Evolutionary conservation across 2,888 invertebrate species (phyloP), one percentile per base, ranked within the genome.

Genomic region (Drosophila pseudotalamancana): DNA sequence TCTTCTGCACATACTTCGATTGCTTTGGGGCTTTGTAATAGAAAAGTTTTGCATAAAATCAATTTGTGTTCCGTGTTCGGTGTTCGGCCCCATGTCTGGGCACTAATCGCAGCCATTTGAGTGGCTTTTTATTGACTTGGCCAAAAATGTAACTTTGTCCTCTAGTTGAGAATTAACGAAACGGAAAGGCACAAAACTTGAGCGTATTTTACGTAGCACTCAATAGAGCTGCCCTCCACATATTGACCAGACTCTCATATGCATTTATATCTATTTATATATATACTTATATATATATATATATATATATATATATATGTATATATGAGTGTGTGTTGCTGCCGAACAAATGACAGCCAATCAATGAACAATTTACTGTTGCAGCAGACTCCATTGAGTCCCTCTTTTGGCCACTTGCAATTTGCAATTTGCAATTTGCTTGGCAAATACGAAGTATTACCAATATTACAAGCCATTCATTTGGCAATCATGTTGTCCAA

Each of bases 31-130:
- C 14, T n/a, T 14, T n/a, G 9, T 79, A 70, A 66, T 67, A 65
- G 73, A 79, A 68, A 86, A 81, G 71, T 80, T 80, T 80, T 69
- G 81, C 77, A 84, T 77, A 81, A 77, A 81, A 81, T 81, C 81
- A 81, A 86, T 81, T 81, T 77, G 54, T 42, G 50, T 46, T 55
- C 59, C 70, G n/a, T n/a, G n/a, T n/a, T n/a, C n/a, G n/a, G n/a
- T n/a, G n/a, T 54, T 55, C 59, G 51, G 54, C 51, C 50, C 34
- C 40, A 56, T 50, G 53, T 57, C 45, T 56, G 34, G 50, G 53
- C 46, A 65, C 87, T 80, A 80, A 80, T 86, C 80, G 80, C 83
- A 56, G 66, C 57, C 66, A 59, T 72, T 80, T 80, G 86, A 86
- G 79, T 67, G 83, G 48, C 77, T 61, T 74, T 66, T 82, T 83